Evolutionary conservation across 2,888 invertebrate genomes (phyloP).

Genomic region (Uloborus plumipes): DNA sequence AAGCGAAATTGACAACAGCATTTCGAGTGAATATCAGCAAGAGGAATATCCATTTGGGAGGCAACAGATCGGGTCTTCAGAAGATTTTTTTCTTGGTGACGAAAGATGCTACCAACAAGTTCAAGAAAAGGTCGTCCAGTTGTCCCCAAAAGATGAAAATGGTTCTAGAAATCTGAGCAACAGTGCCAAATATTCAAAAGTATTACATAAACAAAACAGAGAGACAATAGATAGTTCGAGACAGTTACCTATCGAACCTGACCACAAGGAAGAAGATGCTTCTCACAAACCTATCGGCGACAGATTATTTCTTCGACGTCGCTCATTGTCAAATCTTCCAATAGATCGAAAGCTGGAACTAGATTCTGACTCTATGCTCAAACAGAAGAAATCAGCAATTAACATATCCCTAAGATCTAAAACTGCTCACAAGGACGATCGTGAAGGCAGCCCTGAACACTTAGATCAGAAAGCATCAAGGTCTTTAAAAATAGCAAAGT

Average conservation of each 20-base stretch:
- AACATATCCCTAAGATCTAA: too few relatives aligned
- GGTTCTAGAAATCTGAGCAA: neutral
- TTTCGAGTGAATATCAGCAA: too few relatives aligned
- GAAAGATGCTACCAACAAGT: neutral
- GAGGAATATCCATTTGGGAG: too few relatives aligned
- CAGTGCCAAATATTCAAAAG: too few relatives aligned
- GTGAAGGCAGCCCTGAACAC: too few relatives aligned
- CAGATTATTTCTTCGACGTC: constrained; percentile 15
- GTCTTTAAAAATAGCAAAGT: too few relatives aligned
- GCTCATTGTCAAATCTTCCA: constrained; percentile 35
- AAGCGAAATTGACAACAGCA: too few relatives aligned
- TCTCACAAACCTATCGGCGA: constrained; percentile 17
- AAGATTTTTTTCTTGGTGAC: constrained; percentile 2
- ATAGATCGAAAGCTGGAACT: neutral
- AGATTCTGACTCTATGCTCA: neutral
- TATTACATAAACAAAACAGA: too few relatives aligned
- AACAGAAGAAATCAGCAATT: too few relatives aligned
- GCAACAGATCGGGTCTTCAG: neutral
- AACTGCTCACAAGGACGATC: too few relatives aligned
- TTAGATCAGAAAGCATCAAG: too few relatives aligned
- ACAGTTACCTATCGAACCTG: neutral
- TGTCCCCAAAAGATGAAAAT: neutral
- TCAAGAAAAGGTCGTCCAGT: neutral
- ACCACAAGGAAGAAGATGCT: constrained; percentile 14
- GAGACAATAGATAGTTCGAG: too few relatives aligned